Percentiles rank a stretch among this genome's conserved stretches.
Conservation (phyloP, 2,888 invertebrate species). For the Pammene fasciana region DNA sequence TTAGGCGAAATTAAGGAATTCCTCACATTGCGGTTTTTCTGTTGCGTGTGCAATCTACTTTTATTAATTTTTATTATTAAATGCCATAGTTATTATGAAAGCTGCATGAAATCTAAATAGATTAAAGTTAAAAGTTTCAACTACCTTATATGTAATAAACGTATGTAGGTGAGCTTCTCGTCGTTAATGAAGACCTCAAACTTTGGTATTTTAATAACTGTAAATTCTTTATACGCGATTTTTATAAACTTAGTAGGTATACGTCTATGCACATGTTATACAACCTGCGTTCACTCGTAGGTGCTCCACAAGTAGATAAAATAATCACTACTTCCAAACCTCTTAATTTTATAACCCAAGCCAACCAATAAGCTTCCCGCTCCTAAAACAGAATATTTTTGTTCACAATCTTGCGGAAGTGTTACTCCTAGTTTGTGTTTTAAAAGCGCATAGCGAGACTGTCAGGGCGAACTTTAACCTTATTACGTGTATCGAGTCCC, state of each 20-base stretch:
- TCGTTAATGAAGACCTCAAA: too few species aligned
- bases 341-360: too few species aligned
- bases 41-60: conserved; percentile 33
- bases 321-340: too few species aligned
- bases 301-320: neutral
- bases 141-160: too few species aligned
- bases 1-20: conserved; percentile 38
- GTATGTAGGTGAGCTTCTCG: too few species aligned
- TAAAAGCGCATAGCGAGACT: conserved; percentile 20
- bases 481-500: conserved; percentile 37
- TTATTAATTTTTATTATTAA: conserved; percentile 29
- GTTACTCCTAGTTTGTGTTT: conserved; percentile 12
- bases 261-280: too few species aligned
- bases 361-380: neutral
- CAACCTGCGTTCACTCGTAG: too few species aligned
- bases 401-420: neutral
- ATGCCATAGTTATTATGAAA: conserved; percentile 28
- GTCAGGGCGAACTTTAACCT: conserved; percentile 31
- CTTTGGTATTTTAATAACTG: too few species aligned
- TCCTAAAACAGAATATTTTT: neutral
- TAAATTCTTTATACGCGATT: too few species aligned
- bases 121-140: neutral
- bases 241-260: too few species aligned
- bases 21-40: conserved; percentile 38
- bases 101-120: neutral